These are phyloP conservation scores for Caenorhabditis uteleia DNA, from an alignment of 2,888 invertebrate species.

Conservation along the genomic window DNA sequence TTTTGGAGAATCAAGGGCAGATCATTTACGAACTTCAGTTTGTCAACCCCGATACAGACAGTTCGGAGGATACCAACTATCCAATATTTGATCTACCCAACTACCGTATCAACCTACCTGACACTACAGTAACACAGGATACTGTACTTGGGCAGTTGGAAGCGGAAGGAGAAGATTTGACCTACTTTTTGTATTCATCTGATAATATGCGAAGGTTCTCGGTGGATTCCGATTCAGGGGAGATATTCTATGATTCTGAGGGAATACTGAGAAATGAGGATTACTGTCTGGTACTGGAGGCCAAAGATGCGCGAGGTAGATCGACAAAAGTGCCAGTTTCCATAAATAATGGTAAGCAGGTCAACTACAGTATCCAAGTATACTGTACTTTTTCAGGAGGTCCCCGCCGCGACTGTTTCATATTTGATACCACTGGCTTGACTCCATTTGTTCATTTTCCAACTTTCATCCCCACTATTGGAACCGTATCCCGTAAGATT, in stretches of 20 bases:
- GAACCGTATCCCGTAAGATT: no score
- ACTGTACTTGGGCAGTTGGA: slow-evolving; percentile 32
- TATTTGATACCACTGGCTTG: slow-evolving; percentile 23
- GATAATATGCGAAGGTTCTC: slow-evolving; percentile 32
- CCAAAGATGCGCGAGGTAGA: slow-evolving; percentile 31
- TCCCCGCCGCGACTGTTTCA: slow-evolving; percentile 12
- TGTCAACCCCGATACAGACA: slow-evolving; percentile 10
- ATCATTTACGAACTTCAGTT: slow-evolving; percentile 39
- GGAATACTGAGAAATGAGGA: slow-evolving; percentile 20
- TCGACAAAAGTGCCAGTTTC: slow-evolving; percentile 39
- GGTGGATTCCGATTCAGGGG: slow-evolving; percentile 28
- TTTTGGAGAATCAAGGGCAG: slow-evolving; percentile 8
- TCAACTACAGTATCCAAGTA: no score
- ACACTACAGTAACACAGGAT: slow-evolving; percentile 10
- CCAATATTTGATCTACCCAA: slow-evolving; percentile 33
- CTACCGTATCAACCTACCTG: background rate
- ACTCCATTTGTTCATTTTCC: slow-evolving; percentile 20
- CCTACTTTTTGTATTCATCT: slow-evolving; percentile 39
- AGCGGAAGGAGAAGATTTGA: slow-evolving; percentile 27
- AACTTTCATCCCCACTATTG: background rate
- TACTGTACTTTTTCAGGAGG: slow-evolving; percentile 32
- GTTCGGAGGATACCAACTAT: slow-evolving; percentile 5
- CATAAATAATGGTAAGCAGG: slow-evolving; percentile 42
- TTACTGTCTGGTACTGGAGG: slow-evolving; percentile 44
- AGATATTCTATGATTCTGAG: slow-evolving; percentile 27